A percentile compares a stretch with the other conserved stretches of the same genome.
Conservation (phyloP, 2,888 invertebrate genomes). For the Ctena decussata region DNA sequence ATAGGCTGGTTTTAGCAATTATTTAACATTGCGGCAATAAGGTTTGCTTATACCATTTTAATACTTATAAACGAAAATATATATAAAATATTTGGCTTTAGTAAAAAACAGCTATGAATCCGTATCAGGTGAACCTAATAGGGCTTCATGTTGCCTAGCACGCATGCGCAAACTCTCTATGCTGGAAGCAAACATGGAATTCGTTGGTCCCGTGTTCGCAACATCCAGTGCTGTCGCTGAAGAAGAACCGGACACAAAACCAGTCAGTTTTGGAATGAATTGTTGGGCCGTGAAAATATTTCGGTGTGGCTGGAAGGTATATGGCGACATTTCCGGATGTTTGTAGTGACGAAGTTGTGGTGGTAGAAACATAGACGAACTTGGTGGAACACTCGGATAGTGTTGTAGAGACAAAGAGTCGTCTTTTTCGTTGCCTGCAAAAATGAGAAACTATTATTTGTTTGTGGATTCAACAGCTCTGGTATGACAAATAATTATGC, state of each 20-base stretch:
- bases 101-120: no score
- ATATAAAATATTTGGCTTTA: no score
- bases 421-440: no score
- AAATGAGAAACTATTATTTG: no score
- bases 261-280: not conserved
- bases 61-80: no score
- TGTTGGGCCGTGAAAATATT: not conserved
- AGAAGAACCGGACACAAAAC: not conserved
- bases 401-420: not conserved
- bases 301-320: not conserved
- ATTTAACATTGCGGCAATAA: no score
- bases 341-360: not conserved
- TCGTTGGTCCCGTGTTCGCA: no score
- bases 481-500: no score
- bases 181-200: slow-evolving; percentile 89
- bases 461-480: no score
- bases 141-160: slow-evolving; percentile 77
- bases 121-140: slow-evolving; percentile 41
- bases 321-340: not conserved
- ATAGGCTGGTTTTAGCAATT: no score
- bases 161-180: slow-evolving; percentile 89
- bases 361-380: not conserved
- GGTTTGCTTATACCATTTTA: no score
- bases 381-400: not conserved
- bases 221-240: not conserved